Evolutionary conservation across 2,113 vertebrate genomes (phyloP).

Genomic region (Coregonus clupeaformis): DNA sequence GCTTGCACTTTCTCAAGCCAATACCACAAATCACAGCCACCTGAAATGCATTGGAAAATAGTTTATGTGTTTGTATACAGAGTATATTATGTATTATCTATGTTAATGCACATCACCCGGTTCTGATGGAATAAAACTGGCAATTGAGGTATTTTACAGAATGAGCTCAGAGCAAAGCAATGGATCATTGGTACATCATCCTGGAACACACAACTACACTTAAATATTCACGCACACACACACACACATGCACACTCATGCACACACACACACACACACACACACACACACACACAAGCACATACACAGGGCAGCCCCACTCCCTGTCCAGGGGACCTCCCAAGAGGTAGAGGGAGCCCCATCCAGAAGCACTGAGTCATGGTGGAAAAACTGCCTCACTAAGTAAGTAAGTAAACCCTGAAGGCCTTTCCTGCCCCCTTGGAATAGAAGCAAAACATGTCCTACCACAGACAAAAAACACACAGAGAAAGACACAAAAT

Average conservation of each 20-base stretch:
- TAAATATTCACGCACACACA: background rate
- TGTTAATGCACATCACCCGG: too few species aligned
- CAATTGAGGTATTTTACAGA: too few species aligned
- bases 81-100: background rate
- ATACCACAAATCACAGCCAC: slow-evolving; percentile 4
- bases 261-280: slow-evolving; percentile 19
- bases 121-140: too few species aligned
- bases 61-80: background rate
- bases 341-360: slow-evolving; percentile 37
- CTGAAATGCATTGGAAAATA: background rate
- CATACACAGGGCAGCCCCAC: slow-evolving; percentile 21
- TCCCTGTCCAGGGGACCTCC: slow-evolving; percentile 30
- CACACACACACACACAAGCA: slow-evolving; percentile 20
- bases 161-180: too few species aligned
- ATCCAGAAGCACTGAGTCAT: slow-evolving; percentile 67
- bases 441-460: slow-evolving; percentile 56
- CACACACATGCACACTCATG: background rate
- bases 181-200: background rate
- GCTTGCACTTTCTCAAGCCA: slow-evolving; percentile 36
- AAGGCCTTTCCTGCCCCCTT: slow-evolving; percentile 53
- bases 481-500: slow-evolving; percentile 22
- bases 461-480: slow-evolving; percentile 38
- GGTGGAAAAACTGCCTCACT: slow-evolving; percentile 67
- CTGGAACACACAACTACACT: background rate
- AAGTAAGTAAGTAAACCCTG: slow-evolving; percentile 26